A percentile compares a stretch with the other conserved stretches of the same genome.
Conservation (phyloP, 2,113 vertebrate genomes). For the Lucifuga dentata region DNA sequence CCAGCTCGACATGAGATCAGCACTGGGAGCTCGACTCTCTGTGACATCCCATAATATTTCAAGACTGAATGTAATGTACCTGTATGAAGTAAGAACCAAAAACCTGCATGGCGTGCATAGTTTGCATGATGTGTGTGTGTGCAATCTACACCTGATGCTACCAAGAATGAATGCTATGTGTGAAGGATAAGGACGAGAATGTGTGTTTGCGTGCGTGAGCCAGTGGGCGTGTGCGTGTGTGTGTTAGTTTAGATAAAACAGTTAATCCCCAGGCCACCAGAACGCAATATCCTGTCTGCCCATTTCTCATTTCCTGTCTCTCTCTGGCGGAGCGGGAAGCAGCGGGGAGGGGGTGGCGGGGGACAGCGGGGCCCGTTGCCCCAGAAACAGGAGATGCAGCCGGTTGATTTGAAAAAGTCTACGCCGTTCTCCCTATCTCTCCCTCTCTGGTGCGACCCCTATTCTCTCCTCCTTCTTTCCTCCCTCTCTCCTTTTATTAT, state of each 20-base stretch:
- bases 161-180: slow-evolving; percentile 74
- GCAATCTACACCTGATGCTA: slow-evolving; percentile 73
- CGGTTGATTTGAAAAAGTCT: slow-evolving; percentile 83
- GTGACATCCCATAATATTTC: slow-evolving; percentile 32
- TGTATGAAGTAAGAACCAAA: slow-evolving; percentile 57
- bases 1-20: slow-evolving; percentile 37
- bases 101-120: slow-evolving; percentile 50
- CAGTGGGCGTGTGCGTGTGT: slow-evolving; percentile 61
- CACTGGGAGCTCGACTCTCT: neutral
- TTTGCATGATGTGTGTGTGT: slow-evolving; percentile 51
- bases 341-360: slow-evolving; percentile 72
- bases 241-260: slow-evolving; percentile 88
- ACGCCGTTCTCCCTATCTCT: slow-evolving; percentile 79
- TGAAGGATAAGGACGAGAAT: slow-evolving; percentile 41
- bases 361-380: slow-evolving; percentile 83
- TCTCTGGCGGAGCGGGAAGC: slow-evolving; percentile 82
- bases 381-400: slow-evolving; percentile 87
- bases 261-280: slow-evolving; percentile 89
- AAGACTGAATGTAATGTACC: slow-evolving; percentile 44
- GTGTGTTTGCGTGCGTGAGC: slow-evolving; percentile 47
- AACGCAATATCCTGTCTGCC: slow-evolving; percentile 94
- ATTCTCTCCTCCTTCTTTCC: slow-evolving; percentile 70
- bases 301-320: slow-evolving; percentile 92
- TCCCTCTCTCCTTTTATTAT: slow-evolving; percentile 88
- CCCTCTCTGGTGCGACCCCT: slow-evolving; percentile 73